Evolutionary conservation across 1,140 invertebrate genomes (phyloP).

Genomic region (Drosophila miranda): DNA sequence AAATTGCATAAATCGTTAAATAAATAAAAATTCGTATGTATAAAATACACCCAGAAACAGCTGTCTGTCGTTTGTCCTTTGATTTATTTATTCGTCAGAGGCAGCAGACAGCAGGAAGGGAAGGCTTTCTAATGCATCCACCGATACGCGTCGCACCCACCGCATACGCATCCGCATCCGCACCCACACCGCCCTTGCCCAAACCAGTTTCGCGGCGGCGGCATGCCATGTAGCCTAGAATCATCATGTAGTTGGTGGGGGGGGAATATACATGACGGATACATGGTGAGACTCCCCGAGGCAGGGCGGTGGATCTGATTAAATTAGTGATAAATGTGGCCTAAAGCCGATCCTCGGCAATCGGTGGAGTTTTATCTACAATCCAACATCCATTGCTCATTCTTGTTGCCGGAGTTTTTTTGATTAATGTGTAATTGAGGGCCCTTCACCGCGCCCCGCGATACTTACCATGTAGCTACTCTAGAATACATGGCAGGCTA

Average conservation of each 20-base stretch:
- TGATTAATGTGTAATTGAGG: conserved; percentile 32
- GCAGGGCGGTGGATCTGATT: neutral
- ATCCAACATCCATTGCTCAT: neutral
- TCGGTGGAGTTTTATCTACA: neutral
- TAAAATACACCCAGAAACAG: conserved; percentile 9
- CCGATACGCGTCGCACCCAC: no score
- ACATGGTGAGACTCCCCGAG: conserved; percentile 53
- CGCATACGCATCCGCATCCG: neutral
- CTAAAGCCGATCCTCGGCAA: neutral
- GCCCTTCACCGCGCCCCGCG: conserved; percentile 26
- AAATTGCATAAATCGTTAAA: conserved; percentile 3
- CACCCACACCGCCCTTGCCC: conserved; percentile 29
- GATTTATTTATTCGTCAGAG: no score
- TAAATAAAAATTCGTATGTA: conserved; percentile 38
- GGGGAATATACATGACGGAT: no score
- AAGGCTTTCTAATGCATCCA: conserved; percentile 44
- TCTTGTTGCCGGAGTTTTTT: neutral
- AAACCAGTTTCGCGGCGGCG: conserved; percentile 60
- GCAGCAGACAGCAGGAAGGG: conserved; percentile 4
- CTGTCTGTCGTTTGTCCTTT: no score
- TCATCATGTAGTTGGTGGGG: conserved; percentile 46
- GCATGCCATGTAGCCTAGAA: conserved; percentile 67
- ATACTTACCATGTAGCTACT: conserved; percentile 52
- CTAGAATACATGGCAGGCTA: conserved; percentile 56
- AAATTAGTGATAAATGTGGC: neutral